phyloP scores from a whole-genome alignment of 2,113 vertebrate genomes.

The Sterrhoptilus dennistouni region DNA sequence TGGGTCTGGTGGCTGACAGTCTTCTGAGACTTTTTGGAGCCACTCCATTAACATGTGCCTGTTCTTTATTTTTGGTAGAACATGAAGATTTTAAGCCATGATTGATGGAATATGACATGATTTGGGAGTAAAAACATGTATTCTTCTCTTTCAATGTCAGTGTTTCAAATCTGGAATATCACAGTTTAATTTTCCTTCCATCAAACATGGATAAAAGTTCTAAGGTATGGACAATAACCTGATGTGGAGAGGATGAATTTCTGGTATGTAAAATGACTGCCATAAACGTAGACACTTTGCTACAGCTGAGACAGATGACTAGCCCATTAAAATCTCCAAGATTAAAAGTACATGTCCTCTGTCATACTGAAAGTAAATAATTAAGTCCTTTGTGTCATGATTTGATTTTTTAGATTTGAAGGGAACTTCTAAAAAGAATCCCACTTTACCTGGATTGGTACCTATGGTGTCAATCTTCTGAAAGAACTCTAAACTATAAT shows the following conservation, averaged over 20 bases:
- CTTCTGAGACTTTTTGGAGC: background rate
- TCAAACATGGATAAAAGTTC: background rate
- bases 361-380: conserved; percentile 10
- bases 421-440: background rate
- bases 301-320: background rate
- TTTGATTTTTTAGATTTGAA: conserved; percentile 50
- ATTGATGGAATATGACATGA: background rate
- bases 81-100: background rate
- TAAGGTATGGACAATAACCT: background rate
- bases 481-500: background rate
- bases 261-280: background rate
- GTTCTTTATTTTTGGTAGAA: background rate
- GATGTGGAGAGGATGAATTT: background rate
- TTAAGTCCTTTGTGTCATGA: background rate
- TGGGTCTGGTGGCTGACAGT: background rate
- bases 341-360: background rate
- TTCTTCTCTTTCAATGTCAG: background rate
- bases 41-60: background rate
- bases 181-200: background rate
- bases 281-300: background rate
- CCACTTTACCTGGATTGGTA: background rate
- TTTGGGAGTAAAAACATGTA: background rate
- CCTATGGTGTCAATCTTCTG: background rate
- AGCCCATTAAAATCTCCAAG: background rate
- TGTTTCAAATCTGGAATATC: background rate